Conservation (phyloP, 2,888 invertebrate species). For the Pyrrhia umbra region DNA sequence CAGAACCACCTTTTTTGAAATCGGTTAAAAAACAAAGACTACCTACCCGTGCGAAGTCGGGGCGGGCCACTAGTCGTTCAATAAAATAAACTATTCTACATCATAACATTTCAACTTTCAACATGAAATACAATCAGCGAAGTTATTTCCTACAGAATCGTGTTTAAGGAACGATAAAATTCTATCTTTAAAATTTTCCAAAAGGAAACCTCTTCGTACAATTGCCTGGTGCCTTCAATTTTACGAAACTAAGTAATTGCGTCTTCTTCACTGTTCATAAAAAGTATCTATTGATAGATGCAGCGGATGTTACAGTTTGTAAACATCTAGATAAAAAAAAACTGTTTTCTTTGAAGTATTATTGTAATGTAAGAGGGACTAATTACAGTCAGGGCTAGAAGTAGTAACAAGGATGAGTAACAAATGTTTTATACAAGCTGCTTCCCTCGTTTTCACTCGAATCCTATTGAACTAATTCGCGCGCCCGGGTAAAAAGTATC, state of each 20-base stretch:
- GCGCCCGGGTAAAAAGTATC: too few species aligned
- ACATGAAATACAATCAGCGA: neutral
- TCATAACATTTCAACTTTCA: conserved; percentile 3
- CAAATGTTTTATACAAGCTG: too few species aligned
- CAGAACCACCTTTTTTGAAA: too few species aligned
- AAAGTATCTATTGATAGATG: neutral
- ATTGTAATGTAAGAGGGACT: neutral
- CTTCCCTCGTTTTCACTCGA: too few species aligned
- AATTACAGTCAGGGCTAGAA: neutral
- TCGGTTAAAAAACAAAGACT: too few species aligned
- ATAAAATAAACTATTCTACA: too few species aligned
- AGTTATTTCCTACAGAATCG: conserved; percentile 1
- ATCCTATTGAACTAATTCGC: too few species aligned
- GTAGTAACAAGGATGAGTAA: too few species aligned
- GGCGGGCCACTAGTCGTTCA: too few species aligned
- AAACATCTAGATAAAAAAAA: too few species aligned
- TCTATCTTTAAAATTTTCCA: neutral
- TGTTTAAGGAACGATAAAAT: neutral
- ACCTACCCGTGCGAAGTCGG: too few species aligned
- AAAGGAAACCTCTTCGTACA: neutral
- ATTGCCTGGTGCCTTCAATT: neutral
- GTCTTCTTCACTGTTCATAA: neutral
- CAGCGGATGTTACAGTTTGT: neutral
- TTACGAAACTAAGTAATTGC: conserved; percentile 4
- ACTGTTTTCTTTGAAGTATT: neutral